Conservation (phyloP, 2,888 invertebrate species). For the Protodeltote pygarga region DNA sequence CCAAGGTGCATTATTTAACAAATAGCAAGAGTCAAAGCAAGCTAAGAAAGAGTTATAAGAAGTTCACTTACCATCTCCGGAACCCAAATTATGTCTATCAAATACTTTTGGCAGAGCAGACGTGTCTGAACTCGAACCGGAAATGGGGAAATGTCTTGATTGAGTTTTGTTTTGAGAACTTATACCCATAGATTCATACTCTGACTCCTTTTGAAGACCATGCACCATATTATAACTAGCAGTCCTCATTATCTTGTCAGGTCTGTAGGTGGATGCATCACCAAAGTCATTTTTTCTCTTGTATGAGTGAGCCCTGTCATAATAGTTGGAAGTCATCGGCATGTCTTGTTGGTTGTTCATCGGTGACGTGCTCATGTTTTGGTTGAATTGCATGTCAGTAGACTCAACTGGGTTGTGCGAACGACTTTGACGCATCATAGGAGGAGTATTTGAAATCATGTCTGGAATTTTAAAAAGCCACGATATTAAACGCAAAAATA, state of each 20-base stretch:
- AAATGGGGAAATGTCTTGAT: slow-evolving; percentile 65
- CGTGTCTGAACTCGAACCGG: slow-evolving; percentile 68
- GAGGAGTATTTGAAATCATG: slow-evolving; percentile 73
- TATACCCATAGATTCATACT: slow-evolving; percentile 66
- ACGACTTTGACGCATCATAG: slow-evolving; percentile 72
- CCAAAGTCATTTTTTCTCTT: slow-evolving; percentile 80
- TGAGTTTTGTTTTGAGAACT: slow-evolving; percentile 66
- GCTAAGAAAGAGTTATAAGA: slow-evolving; percentile 34
- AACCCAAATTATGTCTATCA: slow-evolving; percentile 76
- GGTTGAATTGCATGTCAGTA: slow-evolving; percentile 75
- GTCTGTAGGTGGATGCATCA: slow-evolving; percentile 72
- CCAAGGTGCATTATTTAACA: slow-evolving; percentile 46
- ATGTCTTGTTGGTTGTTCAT: slow-evolving; percentile 66
- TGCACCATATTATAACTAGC: slow-evolving; percentile 72
- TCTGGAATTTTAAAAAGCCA: slow-evolving; percentile 59
- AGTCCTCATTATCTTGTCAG: slow-evolving; percentile 79
- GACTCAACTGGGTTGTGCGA: slow-evolving; percentile 75
- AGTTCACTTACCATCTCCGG: slow-evolving; percentile 77
- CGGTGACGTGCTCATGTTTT: slow-evolving; percentile 61
- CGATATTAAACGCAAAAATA: no score
- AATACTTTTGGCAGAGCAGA: slow-evolving; percentile 70
- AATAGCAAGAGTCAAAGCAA: slow-evolving; percentile 55
- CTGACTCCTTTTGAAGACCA: slow-evolving; percentile 64
- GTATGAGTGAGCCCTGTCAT: slow-evolving; percentile 71
- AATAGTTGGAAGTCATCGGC: slow-evolving; percentile 73